These are phyloP conservation scores for Ceyx erithaca DNA, from an alignment of 2,797 vertebrate genomes.

Conservation along the genomic window DNA sequence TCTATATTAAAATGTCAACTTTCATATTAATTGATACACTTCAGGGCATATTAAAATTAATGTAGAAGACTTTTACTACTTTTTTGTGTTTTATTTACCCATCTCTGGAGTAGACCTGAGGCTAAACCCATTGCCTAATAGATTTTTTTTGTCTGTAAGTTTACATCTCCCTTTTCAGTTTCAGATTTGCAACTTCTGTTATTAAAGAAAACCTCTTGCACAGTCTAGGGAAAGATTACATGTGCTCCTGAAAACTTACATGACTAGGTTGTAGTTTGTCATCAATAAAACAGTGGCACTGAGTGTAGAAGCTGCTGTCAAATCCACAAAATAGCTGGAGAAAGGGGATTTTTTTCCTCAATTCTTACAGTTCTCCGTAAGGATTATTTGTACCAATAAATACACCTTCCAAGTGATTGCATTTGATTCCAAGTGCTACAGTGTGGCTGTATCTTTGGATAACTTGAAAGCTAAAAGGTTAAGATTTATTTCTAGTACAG, in stretches of 20 bases:
- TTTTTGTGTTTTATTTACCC: not conserved
- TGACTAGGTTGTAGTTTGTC: not conserved
- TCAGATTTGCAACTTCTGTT: not conserved
- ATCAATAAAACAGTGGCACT: not conserved
- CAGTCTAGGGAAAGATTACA: not conserved
- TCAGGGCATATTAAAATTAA: not conserved
- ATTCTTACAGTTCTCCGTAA: not conserved
- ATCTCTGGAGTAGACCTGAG: not conserved
- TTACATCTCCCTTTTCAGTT: not conserved
- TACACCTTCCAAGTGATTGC: not conserved
- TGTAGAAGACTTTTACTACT: not conserved
- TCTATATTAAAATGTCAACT: not conserved
- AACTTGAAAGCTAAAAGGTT: slow-evolving; percentile 27
- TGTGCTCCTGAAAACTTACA: not conserved
- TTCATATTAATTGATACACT: not conserved
- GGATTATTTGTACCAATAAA: not conserved
- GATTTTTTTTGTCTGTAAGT: not conserved
- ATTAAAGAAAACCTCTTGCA: not conserved
- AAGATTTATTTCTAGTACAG: not conserved
- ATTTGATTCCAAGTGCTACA: not conserved
- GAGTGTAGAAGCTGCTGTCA: not conserved
- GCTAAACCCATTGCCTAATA: not conserved
- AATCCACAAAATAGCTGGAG: not conserved
- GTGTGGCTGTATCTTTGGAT: not conserved
- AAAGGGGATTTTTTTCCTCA: not conserved